Evolutionary conservation across 1,140 invertebrate species (phyloP).

Genomic region (Scaptodrosophila lebanonensis): DNA sequence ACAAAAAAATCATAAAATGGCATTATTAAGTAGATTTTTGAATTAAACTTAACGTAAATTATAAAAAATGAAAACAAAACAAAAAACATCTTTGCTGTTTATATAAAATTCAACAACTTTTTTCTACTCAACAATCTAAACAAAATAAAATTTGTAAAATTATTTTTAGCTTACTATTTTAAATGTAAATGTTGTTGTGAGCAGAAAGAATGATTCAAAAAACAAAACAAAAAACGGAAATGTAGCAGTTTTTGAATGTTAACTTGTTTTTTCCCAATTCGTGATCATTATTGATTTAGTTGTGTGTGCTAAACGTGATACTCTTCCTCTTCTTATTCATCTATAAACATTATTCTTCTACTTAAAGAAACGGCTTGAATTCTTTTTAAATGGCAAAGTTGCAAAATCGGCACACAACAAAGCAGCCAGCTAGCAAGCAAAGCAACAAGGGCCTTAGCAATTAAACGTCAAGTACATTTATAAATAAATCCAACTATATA

Average conservation of each 20-base stretch:
- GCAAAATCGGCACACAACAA: not conserved
- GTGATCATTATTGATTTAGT: too few species aligned
- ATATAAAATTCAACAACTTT: constrained; percentile 36
- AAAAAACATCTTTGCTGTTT: constrained; percentile 43
- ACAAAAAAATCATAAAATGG: not conserved
- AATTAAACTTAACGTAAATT: constrained; percentile 2
- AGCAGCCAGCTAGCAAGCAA: constrained; percentile 5
- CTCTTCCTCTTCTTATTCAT: not conserved
- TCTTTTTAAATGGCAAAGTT: not conserved
- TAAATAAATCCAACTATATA: not conserved
- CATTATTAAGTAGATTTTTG: constrained; percentile 7
- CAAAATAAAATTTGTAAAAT: constrained; percentile 57
- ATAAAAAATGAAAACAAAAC: not conserved
- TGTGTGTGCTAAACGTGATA: not conserved
- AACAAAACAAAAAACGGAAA: not conserved
- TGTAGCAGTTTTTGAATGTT: not conserved
- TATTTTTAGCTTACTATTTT: constrained; percentile 51
- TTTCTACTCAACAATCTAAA: constrained; percentile 42
- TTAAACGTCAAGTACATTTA: constrained; percentile 8
- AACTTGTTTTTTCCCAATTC: not conserved
- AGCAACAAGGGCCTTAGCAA: constrained; percentile 12
- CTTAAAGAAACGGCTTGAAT: not conserved
- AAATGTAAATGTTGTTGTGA: constrained; percentile 44
- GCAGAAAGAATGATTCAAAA: constrained; percentile 21
- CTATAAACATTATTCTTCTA: too few species aligned